Base-by-base conservation (phyloP, 2,888 invertebrate genomes). In the Malachius bipustulatus region DNA sequence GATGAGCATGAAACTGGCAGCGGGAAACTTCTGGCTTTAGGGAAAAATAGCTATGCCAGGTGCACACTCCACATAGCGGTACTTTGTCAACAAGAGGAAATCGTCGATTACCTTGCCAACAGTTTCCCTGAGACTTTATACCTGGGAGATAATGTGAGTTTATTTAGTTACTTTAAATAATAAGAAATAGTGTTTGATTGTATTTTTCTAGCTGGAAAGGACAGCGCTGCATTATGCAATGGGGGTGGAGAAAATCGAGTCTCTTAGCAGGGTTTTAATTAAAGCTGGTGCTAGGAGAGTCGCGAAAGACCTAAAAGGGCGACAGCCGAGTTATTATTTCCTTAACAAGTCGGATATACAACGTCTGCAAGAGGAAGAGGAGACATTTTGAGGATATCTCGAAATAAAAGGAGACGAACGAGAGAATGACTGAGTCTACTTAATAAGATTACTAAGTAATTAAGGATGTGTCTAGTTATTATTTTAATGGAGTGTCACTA, bases 281-380 rank as follows among this genome's bases (percentile, higher is more conserved):
- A 74, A 81, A 51, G 77, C 82, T 6, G 90, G 90, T 16, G 83
- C 89, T 26, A 82, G 81, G 56, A 69, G 89, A 39, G 79, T 83
- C 1, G 67, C 77, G 3, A 88, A 89, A 59, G 90, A 91, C 64
- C 67, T 90, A 54, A 85, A 84, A 64, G 88, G 87, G 37, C 73
- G 89, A 29, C 87, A 88, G 53, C 87, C 90, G 1, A 82, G 84
- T 24, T 90, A 88, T 62, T 91, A 90, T 63, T 90, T 85, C 57
- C 84, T 90, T 76, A 88, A 90, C 60, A 87, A 87, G 60, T 81
- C 85, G 1, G 90, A 90, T 46, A 85, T 91, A 51, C 64, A 82
- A 41, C 70, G 80, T 42, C 71, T 90, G 28, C 84, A 85, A 56
- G 83, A 87, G 52, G 88, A 90, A 57, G 88, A 89, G 53, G 77